A percentile compares a stretch with the other conserved stretches of the same genome.
Conservation (phyloP, 2,888 invertebrate species). For the Scaptomyza reducta region DNA sequence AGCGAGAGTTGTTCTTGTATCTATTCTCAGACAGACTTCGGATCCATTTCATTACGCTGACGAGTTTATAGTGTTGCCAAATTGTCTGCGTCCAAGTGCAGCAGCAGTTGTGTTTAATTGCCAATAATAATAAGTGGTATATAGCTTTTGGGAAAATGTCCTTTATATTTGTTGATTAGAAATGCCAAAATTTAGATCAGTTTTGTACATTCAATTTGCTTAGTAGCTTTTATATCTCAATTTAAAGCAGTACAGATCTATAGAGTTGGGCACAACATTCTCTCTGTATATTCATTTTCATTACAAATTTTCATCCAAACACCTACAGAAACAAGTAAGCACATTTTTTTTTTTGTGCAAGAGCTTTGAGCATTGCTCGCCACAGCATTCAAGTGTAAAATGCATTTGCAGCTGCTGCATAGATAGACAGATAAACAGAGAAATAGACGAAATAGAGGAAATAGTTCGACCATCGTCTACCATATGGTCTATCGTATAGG, state of each 20-base stretch:
- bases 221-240: background rate
- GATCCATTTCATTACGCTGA: conserved; percentile 68
- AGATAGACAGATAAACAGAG: conserved; percentile 7
- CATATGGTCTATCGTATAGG: conserved; percentile 18
- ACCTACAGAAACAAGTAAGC: conserved; percentile 32
- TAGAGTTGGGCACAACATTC: background rate
- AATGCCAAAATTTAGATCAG: background rate
- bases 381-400: conserved; percentile 47
- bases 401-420: conserved; percentile 45
- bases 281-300: background rate
- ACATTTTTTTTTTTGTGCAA: conserved; percentile 22
- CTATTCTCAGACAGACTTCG: conserved; percentile 26
- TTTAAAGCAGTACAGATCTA: background rate
- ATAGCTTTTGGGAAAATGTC: background rate
- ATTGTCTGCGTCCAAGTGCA: conserved; percentile 39
- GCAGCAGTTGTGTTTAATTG: conserved; percentile 45
- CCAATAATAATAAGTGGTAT: conserved; percentile 18
- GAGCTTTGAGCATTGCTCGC: conserved; percentile 37
- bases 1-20: conserved; percentile 36
- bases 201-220: background rate
- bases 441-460: background rate
- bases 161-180: background rate
- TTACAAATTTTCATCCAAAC: conserved; percentile 13
- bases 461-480: conserved; percentile 9
- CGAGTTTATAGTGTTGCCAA: conserved; percentile 73